These are phyloP conservation scores for Cnemophilus loriae DNA, from an alignment of 2,113 vertebrate genomes.

Conservation along the genomic window DNA sequence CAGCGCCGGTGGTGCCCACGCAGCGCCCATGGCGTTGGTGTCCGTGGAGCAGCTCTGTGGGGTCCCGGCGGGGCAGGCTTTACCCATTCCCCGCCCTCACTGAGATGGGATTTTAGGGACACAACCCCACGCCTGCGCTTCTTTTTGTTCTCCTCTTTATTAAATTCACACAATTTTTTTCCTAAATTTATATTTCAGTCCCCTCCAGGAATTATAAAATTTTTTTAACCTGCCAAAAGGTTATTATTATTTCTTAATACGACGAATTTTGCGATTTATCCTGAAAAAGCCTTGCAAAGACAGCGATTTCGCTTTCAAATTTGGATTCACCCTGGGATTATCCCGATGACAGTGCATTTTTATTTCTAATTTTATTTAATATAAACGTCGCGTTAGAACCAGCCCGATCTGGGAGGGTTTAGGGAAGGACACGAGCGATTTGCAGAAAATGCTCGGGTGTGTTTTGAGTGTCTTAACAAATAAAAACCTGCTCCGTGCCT, in stretches of 20 bases:
- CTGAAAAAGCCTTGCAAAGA: not conserved
- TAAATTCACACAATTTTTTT: not conserved
- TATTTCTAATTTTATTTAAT: not conserved
- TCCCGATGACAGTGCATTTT: not conserved
- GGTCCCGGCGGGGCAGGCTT: not conserved
- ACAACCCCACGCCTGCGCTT: rapidly evolving
- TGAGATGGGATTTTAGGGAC: not conserved
- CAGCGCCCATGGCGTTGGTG: not conserved
- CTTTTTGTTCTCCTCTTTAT: not conserved
- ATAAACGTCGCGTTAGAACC: not conserved
- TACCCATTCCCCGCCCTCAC: not conserved
- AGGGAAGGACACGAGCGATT: not conserved
- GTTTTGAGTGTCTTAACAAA: not conserved
- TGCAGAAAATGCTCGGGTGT: not conserved
- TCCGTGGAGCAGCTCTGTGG: not conserved
- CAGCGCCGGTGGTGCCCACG: not conserved
- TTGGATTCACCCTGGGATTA: not conserved
- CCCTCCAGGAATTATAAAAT: not conserved
- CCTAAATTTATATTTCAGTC: not conserved
- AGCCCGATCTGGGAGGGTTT: not conserved
- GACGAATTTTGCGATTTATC: not conserved
- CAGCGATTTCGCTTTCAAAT: not conserved
- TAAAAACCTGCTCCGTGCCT: not conserved
- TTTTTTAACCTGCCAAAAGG: not conserved
- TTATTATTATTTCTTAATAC: no score